phyloP scores from a whole-genome alignment of 2,797 vertebrate species.

The Threskiornis aethiopicus region DNA sequence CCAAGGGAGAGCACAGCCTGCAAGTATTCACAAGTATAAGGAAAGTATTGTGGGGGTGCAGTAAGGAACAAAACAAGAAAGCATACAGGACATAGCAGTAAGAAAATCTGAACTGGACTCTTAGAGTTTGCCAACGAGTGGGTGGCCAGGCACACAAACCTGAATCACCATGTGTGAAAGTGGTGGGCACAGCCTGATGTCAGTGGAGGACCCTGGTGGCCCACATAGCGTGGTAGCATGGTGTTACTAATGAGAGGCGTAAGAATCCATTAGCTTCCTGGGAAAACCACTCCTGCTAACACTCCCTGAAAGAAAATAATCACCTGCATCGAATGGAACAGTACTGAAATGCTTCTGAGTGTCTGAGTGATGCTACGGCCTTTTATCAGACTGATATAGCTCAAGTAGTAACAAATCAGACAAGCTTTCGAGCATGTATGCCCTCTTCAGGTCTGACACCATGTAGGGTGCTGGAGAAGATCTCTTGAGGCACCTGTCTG shows the following conservation, averaged over 20 bases:
- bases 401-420: not conserved
- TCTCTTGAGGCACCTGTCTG: not conserved
- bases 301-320: not conserved
- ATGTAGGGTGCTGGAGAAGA: not conserved
- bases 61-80: not conserved
- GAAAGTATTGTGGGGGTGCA: not conserved
- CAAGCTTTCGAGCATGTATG: not conserved
- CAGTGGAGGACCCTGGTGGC: not conserved
- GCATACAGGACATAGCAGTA: not conserved
- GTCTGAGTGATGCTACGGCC: not conserved
- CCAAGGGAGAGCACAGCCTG: not conserved
- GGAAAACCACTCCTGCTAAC: not conserved
- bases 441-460: not conserved
- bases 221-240: not conserved
- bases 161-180: rapidly evolving
- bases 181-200: not conserved
- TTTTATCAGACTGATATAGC: not conserved
- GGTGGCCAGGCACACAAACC: not conserved
- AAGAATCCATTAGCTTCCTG: not conserved
- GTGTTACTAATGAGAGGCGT: not conserved
- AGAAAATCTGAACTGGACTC: not conserved
- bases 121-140: rapidly evolving
- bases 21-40: not conserved
- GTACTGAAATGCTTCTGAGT: not conserved
- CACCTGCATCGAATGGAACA: not conserved